phyloP scores from a whole-genome alignment of 2,797 vertebrate species.

The Alosa sapidissima region DNA sequence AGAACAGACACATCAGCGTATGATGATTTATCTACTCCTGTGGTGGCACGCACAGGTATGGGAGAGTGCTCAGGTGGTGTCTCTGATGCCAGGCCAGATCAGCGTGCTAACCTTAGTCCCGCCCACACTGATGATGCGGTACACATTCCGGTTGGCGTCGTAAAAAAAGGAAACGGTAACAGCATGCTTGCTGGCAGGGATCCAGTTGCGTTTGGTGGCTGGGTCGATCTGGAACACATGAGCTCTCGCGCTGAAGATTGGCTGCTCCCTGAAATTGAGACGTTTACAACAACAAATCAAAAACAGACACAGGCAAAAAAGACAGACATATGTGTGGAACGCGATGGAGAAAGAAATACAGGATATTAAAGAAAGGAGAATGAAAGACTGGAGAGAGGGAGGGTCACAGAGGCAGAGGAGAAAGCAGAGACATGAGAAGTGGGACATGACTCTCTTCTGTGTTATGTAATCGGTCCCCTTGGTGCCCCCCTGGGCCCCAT shows the following conservation, averaged over 20 bases:
- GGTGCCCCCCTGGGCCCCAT: slow-evolving; percentile 42
- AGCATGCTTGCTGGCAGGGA: slow-evolving; percentile 94
- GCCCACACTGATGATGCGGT: slow-evolving; percentile 95
- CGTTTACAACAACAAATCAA: neutral
- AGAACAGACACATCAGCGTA: too few species aligned
- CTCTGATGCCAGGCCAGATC: neutral
- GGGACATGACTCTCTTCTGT: slow-evolving; percentile 22
- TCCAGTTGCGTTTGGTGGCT: slow-evolving; percentile 93
- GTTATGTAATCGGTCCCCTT: slow-evolving; percentile 45
- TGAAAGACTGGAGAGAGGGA: neutral
- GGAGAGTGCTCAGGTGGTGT: neutral
- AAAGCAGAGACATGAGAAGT: neutral
- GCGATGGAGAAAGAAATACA: slow-evolving; percentile 29
- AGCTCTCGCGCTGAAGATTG: slow-evolving; percentile 92
- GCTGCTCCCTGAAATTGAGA: slow-evolving; percentile 84
- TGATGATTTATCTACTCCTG: neutral
- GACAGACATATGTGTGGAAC: neutral
- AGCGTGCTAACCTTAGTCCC: slow-evolving; percentile 86
- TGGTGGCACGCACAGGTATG: neutral
- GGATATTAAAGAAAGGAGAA: slow-evolving; percentile 16
- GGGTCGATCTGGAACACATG: slow-evolving; percentile 98
- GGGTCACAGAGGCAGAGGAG: slow-evolving; percentile 6
- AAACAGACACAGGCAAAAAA: neutral
- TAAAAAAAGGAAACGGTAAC: slow-evolving; percentile 95
- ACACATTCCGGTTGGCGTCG: slow-evolving; percentile 87